Base-by-base conservation (phyloP, 2,797 vertebrate species). In the Glossophaga mutica region DNA sequence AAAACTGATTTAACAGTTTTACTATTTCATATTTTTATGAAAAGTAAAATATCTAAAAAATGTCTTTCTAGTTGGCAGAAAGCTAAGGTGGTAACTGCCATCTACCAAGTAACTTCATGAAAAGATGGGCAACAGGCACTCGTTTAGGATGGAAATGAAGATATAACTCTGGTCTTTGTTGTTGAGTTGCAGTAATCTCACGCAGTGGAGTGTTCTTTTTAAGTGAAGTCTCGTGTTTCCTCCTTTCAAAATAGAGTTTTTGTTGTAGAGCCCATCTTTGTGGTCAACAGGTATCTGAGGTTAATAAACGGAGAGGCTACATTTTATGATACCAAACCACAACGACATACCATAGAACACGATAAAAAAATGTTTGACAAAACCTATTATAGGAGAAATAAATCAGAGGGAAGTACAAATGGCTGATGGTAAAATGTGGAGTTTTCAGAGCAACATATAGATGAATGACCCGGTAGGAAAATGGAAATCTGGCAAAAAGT, bases 221-320 rank as follows among this genome's bases (percentile, higher is more conserved):
- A 87, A 94, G 73, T 57, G 73, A 93, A 94, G 50, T 10, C 55
- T 95, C 3, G 5, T 55, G 67, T 93, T 88, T 85, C 29, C 67
- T 93, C 37, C 73, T 92, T 93, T 85, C 44, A 15, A 71, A 86
- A 87, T 59, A 57, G 50, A 55, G 59, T 77, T 87, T 94, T 92
- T 65, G n/a, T 67, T 78, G 76, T 44, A 85, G 76, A 76, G 81
- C 91, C 68, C 85, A 15, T 95, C 89, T 97, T 78, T 95, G 96
- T 97, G 97, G 96, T 95, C 95, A 94, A 8, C 91, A 98, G 97
- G 97, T 97, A 96, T 96, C 95, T 95, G 96, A 96, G 94, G 84
- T 91, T 96, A 94, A 90, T 93, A 93, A 93, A 94, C 50, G 89
- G 24, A 74, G 57, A 92, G 59, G 68, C 93, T 96, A 10, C 42